Base-by-base conservation (phyloP, 2,888 invertebrate species). In the Penaeus monodon region DNA sequence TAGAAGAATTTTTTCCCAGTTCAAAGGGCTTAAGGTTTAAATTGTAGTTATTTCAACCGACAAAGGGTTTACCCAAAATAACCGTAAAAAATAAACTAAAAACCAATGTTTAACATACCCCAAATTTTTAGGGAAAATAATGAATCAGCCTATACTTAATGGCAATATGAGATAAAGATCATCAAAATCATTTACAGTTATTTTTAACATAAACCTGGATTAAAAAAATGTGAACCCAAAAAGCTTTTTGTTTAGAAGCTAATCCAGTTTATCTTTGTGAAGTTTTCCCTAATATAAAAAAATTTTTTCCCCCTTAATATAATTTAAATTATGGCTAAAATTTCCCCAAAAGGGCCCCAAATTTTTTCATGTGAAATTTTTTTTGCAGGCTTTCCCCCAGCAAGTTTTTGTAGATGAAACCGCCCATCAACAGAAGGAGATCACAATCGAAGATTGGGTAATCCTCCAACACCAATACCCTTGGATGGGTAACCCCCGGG, bases 371-470 rank as follows among this genome's bases (percentile, higher is more conserved):
- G 74, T 29, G 1, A 2, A 20, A 17, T 29, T 38, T 10, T 38
- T 33, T 12, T 38, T 27, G 24, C 65, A 96, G 95, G 95, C 96
- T 0, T 98, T 98, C n/a, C 92, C 93, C 99, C 63, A 97, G 96
- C 20, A 96, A 98, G 92, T n/a, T n/a, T 98, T 98, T 92, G 97
- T 98, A 0, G 98, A 98, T 91, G 98, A 98, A 91, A 96, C 95
- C 86, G 96, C 96, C n/a, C 17, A 96, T 95, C 91, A 91, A 91
- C 63, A 93, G 96, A n/a, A 93, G 95, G 1, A 94, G 96, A 87
- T 96, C 97, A 1, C 95, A 98, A 91, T 97, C 97, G 98, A 98
- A 92, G 98, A 99, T 91, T n/a, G n/a, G 98, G 99, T 92, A 98
- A 98, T 93, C 98, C 98, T 1, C 97, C 98, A 0, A 98, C 98